Conservation (phyloP, 2,888 invertebrate species). For the Xestia rhomboidea region DNA sequence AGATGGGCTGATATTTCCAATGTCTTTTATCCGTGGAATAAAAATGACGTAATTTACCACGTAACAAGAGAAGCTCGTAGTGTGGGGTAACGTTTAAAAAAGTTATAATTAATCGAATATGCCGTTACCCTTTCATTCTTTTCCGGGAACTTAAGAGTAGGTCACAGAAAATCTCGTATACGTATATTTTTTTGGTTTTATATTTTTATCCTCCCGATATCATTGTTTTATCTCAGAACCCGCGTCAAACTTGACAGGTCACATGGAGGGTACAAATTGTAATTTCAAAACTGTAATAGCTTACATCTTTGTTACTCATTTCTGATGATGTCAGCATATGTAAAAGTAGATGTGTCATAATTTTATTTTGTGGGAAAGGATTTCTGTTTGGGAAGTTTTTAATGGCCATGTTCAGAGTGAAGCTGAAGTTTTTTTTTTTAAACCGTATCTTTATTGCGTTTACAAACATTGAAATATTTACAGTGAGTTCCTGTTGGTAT, state of each 20-base stretch:
- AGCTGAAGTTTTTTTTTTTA: not conserved
- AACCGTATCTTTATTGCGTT: not conserved
- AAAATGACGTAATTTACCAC: no score
- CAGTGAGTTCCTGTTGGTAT: not conserved
- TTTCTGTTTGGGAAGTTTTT: not conserved
- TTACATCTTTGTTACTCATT: slow-evolving; percentile 30
- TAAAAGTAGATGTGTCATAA: not conserved
- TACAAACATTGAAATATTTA: not conserved
- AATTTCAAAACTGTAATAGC: slow-evolving; percentile 35
- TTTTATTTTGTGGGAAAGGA: not conserved
- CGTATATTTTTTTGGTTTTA: slow-evolving; percentile 21
- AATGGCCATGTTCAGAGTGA: not conserved
- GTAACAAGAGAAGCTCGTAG: no score
- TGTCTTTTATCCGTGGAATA: not conserved
- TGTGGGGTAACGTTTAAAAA: no score
- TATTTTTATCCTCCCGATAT: slow-evolving; percentile 21
- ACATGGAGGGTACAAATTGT: slow-evolving; percentile 51
- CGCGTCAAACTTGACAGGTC: slow-evolving; percentile 62
- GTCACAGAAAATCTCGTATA: slow-evolving; percentile 6
- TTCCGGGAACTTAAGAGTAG: not conserved
- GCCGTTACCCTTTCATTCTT: not conserved
- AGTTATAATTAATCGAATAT: no score
- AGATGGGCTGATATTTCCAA: not conserved
- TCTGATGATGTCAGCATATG: slow-evolving; percentile 25
- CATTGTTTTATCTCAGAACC: slow-evolving; percentile 55